Evolutionary conservation across 2,888 invertebrate species (phyloP), one percentile per base, ranked within the genome.

Genomic region (Ornithoptera priamus): DNA sequence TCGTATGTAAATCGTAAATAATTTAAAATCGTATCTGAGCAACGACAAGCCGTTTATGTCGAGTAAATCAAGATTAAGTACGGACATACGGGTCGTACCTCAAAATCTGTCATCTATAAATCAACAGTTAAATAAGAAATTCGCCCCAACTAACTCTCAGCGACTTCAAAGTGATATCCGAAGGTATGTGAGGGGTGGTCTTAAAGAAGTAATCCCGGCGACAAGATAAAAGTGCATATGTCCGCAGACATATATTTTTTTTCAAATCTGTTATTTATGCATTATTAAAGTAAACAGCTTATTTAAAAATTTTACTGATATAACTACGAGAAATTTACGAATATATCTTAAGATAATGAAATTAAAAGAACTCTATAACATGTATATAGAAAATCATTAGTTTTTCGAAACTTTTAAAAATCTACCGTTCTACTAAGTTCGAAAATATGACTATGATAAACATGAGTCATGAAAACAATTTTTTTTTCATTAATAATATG

Each of bases 1-100:
- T 76, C 83, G 81, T 80, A 82, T 82, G 83, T 83, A 76, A 80
- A 82, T 81, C 83, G 84, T 90, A 87, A 89, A 87, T 88, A 84
- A 80, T 79, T 79, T 81, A 82, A 85, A 85, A 84, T 81, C 84
- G 79, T 83, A 81, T 81, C 81, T 83, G 76, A 75, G 75, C 73
- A 81, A 77, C 76, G 84, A 84, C 88, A 85, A 84, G 80, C 81
- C 81, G 82, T 82, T 82, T 82, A 84, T 77, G 87, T 84, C 86
- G 77, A 82, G 81, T 90, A 88, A 90, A 90, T 91, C 90, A 90
- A 89, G 91, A 90, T 89, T 85, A 85, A 90, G 84, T 85, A 80
- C 81, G 68, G 81, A 74, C 85, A 87, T 83, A 87, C 85, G 85
- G 83, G 84, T 85, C 81, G 82, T 89, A 84, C 85, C 83, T 89